These are phyloP conservation scores for Megathymus violae DNA, from an alignment of 1,140 invertebrate genomes.

Conservation along the genomic window DNA sequence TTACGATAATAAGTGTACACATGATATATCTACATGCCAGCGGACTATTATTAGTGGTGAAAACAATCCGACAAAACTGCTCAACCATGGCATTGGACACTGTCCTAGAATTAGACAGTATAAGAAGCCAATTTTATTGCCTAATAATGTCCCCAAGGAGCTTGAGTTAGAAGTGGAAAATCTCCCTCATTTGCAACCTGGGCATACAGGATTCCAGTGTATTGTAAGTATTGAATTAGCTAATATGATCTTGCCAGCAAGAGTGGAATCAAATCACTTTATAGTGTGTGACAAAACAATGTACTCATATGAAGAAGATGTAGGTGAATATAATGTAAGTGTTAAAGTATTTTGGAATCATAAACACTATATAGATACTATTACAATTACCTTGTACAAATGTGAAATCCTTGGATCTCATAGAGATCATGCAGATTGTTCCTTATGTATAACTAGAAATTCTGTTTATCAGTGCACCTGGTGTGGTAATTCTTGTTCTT, in stretches of 20 bases:
- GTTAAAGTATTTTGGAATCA: slow-evolving; percentile 96
- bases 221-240: slow-evolving; percentile 95
- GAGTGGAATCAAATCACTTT: slow-evolving; percentile 91
- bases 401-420: slow-evolving; percentile 97
- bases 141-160: slow-evolving; percentile 95
- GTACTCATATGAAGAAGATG: slow-evolving; percentile 94
- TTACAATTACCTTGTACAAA: slow-evolving; percentile 95
- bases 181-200: slow-evolving; percentile 92
- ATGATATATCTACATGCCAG: slow-evolving; percentile 92
- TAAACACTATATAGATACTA: slow-evolving; percentile 95
- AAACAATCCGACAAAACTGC: slow-evolving; percentile 89
- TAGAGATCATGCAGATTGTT: slow-evolving; percentile 96
- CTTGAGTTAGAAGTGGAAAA: slow-evolving; percentile 95
- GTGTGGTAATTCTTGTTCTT: slow-evolving; percentile 95
- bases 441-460: slow-evolving; percentile 95
- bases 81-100: slow-evolving; percentile 89
- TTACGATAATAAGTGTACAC: slow-evolving; percentile 96
- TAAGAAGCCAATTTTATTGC: slow-evolving; percentile 89
- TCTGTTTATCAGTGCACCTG: slow-evolving; percentile 95
- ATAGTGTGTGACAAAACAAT: slow-evolving; percentile 96
- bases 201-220: slow-evolving; percentile 94
- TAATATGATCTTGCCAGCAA: slow-evolving; percentile 93
- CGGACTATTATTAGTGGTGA: slow-evolving; percentile 93
- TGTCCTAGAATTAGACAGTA: slow-evolving; percentile 91
- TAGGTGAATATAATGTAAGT: slow-evolving; percentile 93